Percentiles rank a stretch among this genome's conserved stretches.
phyloP scores from a whole-genome alignment of 2,113 vertebrate species.

The Otocyon megalotis region DNA sequence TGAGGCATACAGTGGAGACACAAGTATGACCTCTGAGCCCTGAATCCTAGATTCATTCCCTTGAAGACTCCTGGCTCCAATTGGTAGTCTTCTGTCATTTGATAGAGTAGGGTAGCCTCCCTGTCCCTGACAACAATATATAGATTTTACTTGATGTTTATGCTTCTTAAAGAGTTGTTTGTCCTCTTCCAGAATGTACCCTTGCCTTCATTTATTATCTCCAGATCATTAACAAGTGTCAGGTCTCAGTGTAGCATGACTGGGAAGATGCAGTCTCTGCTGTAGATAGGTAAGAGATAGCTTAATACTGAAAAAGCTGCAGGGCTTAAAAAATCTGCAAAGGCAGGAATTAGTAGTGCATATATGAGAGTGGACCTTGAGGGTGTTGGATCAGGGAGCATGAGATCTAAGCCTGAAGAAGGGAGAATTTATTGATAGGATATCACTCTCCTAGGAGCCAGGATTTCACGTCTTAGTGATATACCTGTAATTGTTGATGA shows the following conservation, averaged over 20 bases:
- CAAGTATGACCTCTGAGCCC: not conserved
- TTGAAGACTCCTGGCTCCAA: not conserved
- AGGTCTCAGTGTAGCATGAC: not conserved
- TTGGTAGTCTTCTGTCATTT: not conserved
- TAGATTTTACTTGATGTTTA: not conserved
- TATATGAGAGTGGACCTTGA: not conserved
- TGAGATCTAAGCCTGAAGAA: not conserved
- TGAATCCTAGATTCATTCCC: not conserved
- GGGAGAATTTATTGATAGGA: not conserved
- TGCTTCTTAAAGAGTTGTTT: not conserved
- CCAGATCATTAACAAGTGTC: not conserved
- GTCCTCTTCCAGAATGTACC: not conserved
- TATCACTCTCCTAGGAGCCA: not conserved
- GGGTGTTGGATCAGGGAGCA: not conserved
- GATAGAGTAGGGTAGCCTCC: not conserved
- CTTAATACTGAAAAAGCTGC: not conserved
- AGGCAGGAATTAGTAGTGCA: not conserved
- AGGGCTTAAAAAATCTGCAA: not conserved
- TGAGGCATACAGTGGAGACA: not conserved
- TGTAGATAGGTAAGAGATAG: not conserved
- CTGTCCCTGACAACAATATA: not conserved
- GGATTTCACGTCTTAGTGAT: not conserved
- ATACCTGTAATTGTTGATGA: not conserved
- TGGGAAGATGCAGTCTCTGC: not conserved
- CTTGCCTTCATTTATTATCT: not conserved